A percentile compares a stretch with the other conserved stretches of the same genome.
Conservation (phyloP, 2,113 vertebrate genomes). For the Eurystomus gularis region DNA sequence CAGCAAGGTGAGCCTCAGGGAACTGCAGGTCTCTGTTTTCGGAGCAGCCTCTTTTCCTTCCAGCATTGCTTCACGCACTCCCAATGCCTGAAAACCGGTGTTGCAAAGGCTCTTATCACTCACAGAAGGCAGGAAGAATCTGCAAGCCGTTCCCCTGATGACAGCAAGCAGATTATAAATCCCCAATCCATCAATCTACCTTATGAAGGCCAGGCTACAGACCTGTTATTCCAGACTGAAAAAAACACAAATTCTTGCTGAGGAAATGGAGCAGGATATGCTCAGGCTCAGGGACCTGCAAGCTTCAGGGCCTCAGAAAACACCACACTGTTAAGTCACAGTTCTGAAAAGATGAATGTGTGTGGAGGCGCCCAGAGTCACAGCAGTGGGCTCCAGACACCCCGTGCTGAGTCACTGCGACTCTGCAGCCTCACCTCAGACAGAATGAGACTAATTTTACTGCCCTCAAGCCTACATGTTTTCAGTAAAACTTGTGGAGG, state of each 20-base stretch:
- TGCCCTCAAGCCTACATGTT: not conserved
- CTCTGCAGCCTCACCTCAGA: not conserved
- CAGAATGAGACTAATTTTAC: not conserved
- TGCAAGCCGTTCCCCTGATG: not conserved
- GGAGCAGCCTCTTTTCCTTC: not conserved
- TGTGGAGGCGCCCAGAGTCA: no score
- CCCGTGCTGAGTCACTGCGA: no score
- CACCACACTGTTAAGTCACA: accelerated
- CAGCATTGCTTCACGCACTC: accelerated
- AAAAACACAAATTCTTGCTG: not conserved
- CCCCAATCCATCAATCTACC: not conserved
- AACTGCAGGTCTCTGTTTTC: not conserved
- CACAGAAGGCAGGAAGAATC: not conserved
- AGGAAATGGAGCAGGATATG: not conserved
- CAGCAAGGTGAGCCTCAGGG: not conserved
- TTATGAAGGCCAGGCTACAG: no score
- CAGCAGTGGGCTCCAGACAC: no score
- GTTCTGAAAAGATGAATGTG: not conserved
- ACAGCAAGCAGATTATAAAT: not conserved
- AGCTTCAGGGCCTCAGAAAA: not conserved
- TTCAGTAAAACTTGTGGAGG: not conserved
- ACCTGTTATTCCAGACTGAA: not conserved
- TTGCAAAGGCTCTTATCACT: not conserved
- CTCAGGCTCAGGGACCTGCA: not conserved
- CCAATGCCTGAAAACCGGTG: not conserved